phyloP scores from a whole-genome alignment of 2,113 vertebrate species.

The Nothoprocta perdicaria region DNA sequence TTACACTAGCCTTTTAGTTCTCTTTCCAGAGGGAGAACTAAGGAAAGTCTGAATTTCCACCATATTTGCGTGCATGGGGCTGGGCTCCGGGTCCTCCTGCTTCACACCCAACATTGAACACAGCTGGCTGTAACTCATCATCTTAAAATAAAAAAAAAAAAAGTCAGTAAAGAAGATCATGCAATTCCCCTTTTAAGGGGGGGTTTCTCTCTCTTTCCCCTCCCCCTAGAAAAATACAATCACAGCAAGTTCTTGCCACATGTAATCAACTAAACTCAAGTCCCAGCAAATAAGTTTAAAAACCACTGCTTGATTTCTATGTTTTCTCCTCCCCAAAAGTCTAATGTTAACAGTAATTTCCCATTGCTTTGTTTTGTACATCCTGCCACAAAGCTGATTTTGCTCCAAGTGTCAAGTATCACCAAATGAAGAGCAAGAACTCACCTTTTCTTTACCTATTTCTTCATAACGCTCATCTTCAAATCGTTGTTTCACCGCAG shows the following conservation, averaged over 20 bases:
- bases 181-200: not conserved
- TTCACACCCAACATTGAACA: constrained; percentile 88
- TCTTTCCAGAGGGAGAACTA: constrained; percentile 89
- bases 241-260: not conserved
- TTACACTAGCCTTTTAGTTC: constrained; percentile 83
- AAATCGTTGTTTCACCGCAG: constrained; percentile 93
- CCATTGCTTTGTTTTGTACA: not conserved
- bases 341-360: not conserved
- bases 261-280: not conserved
- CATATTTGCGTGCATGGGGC: constrained; percentile 53
- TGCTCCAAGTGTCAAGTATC: not conserved
- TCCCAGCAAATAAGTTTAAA: not conserved
- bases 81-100: constrained; percentile 77
- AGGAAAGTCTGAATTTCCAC: constrained; percentile 89
- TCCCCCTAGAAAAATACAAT: not conserved
- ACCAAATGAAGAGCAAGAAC: not conserved
- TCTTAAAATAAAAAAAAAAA: constrained; percentile 66
- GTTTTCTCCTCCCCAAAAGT: not conserved
- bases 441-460: constrained; percentile 90
- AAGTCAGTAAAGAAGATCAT: not conserved
- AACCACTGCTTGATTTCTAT: not conserved
- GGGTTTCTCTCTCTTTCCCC: not conserved
- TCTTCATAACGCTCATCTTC: constrained; percentile 89
- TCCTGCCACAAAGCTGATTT: not conserved
- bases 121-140: constrained; percentile 90